Evolutionary conservation across 2,888 invertebrate genomes (phyloP), one percentile per base, ranked within the genome.

Genomic region (Noctua janthina): DNA sequence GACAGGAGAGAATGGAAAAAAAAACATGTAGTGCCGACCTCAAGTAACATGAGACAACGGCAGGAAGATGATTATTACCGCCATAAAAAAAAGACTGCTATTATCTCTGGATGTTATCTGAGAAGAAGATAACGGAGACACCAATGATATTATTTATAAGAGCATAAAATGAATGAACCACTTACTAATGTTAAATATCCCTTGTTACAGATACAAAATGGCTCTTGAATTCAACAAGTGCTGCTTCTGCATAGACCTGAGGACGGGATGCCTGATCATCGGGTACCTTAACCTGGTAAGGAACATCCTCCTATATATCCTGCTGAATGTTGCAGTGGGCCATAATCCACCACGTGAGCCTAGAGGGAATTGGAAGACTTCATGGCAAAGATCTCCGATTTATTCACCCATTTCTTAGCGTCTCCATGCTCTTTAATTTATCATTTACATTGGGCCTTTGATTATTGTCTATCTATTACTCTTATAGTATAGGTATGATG

Each of bases 211-310:
- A 84, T 70, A 29, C 78, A 90, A 73, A 69, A 92, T 92, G 92
- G 76, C 75, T 59, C 72, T 90, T 29, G 77, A 87, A 43, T 88
- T 92, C 54, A 86, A 91, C 49, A 91, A 89, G n/a, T 94, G 92
- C 79, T 94, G 94, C 79, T 91, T 88, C 74, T 94, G 94, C 87
- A 85, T 94, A 29, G 92, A 93, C 0, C 88, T 94, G 79, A 91
- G 88, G 84, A 92, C 92, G 2, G 94, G 94, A 35, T 92, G 93
- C 56, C 90, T 94, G 64, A 91, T 94, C 85, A 92, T 94, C 56
- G 94, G 91, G 2, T 94, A 94, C 67, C 62, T 93, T 0, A 90
- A 90, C 43, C 82, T 94, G 90, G 94, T 94, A 90, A 92, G 89
- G 20, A 49, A 39, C 43, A 1, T 66, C 3, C 10, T 35, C 10